These are phyloP conservation scores for Sinocyclocheilus grahami DNA, from an alignment of 2,113 vertebrate species.

Conservation along the genomic window DNA sequence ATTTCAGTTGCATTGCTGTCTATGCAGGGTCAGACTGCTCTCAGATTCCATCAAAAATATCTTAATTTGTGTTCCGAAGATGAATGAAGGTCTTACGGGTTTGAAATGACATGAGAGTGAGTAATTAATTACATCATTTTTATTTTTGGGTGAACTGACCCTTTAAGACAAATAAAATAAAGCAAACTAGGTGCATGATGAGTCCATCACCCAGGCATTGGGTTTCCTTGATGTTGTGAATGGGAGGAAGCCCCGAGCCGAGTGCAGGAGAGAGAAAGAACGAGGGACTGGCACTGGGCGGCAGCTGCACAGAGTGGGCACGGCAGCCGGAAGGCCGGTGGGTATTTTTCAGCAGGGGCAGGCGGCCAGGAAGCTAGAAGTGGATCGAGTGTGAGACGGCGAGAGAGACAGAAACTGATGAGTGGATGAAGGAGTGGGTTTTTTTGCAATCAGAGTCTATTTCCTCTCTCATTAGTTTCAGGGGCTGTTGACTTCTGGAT, in stretches of 20 bases:
- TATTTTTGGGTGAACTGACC: too few relatives aligned
- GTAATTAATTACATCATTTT: too few relatives aligned
- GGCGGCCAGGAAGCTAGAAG: conserved; percentile 45
- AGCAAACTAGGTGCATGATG: neutral
- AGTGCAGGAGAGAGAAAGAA: neutral
- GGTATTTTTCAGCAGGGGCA: conserved; percentile 46
- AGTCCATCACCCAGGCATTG: neutral
- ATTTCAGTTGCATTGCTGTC: too few relatives aligned
- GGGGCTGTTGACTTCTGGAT: conserved; percentile 50
- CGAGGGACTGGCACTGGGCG: conserved; percentile 41
- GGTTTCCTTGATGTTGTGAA: neutral
- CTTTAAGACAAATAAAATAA: too few relatives aligned
- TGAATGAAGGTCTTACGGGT: too few relatives aligned
- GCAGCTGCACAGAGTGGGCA: conserved; percentile 43
- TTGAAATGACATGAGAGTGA: too few relatives aligned
- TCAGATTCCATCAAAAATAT: too few relatives aligned
- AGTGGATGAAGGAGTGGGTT: neutral
- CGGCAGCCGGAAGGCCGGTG: conserved; percentile 42
- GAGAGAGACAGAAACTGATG: conserved; percentile 35
- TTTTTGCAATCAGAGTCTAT: conserved; percentile 47
- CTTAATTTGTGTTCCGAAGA: too few relatives aligned
- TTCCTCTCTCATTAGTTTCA: conserved; percentile 52
- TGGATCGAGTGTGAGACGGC: conserved; percentile 22
- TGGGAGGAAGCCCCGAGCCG: neutral
- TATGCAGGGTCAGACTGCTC: too few relatives aligned